Percentiles rank a stretch among this genome's conserved stretches.
Conservation (phyloP, 2,888 invertebrate genomes). For the Trypoxylon attenuatum region DNA sequence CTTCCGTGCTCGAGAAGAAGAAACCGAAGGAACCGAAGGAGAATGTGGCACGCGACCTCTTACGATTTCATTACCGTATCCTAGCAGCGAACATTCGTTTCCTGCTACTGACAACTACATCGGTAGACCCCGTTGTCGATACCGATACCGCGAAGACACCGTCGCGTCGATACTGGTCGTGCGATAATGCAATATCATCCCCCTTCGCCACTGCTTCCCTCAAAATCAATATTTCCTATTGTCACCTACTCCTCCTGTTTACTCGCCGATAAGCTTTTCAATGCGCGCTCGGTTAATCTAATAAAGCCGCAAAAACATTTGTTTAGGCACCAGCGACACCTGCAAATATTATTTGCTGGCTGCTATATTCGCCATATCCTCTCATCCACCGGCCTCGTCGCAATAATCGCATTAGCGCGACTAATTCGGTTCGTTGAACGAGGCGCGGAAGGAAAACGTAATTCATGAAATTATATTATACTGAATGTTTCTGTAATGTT, state of each 20-base stretch:
- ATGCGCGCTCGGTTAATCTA: background rate
- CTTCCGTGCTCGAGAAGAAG: constrained; percentile 3
- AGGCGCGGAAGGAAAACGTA: too few relatives aligned
- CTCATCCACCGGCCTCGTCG: too few relatives aligned
- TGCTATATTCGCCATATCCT: background rate
- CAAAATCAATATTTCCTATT: background rate
- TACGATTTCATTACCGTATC: constrained; percentile 51
- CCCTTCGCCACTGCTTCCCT: too few relatives aligned
- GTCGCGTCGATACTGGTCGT: background rate
- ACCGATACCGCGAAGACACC: background rate
- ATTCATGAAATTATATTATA: too few relatives aligned
- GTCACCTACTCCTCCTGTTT: too few relatives aligned
- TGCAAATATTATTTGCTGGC: background rate
- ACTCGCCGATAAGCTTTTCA: background rate
- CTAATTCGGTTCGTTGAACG: constrained; percentile 1
- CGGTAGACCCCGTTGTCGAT: background rate
- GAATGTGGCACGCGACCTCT: constrained; percentile 39
- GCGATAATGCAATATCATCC: too few relatives aligned
- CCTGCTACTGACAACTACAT: constrained; percentile 32
- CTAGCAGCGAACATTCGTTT: constrained; percentile 49
- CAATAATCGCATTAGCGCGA: background rate
- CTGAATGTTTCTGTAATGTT: too few relatives aligned
- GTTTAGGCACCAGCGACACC: background rate
- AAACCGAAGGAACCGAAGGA: constrained; percentile 16
- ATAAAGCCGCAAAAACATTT: background rate